Evolutionary conservation across 2,113 vertebrate species (phyloP), one percentile per base, ranked within the genome.

Genomic region (Hepsetus odoe): DNA sequence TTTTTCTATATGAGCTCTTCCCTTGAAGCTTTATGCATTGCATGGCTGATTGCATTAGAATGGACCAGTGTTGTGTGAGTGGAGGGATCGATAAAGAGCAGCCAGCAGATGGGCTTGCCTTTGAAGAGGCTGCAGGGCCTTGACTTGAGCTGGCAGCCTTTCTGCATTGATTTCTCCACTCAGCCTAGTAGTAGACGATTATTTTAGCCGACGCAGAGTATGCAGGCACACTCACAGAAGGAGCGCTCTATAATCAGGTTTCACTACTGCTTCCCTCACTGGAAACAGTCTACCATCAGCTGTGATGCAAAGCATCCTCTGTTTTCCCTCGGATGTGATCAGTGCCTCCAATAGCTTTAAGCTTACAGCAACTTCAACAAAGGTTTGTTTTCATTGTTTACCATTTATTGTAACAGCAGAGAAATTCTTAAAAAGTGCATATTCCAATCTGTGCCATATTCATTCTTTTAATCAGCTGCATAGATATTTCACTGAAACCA

Each of bases 1-100:
- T 72, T 79, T 64, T 56, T 55, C 68, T 72, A 5, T 22, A 13
- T 28, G 13, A 2, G 28, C 59, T 49, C 40, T 59, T 77, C 55
- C 76, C 28, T 44, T 28, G 56, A 49, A 3, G 3, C 40, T 51
- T 12, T 11, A 35, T 65, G 16, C 9, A 22, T 38, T 13, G 68
- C 56, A 33, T 22, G 35, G 68, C 20, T 72, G 76, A 79, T n/a
- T 72, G 78, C 78, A 76, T 83, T 85, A 69, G 71, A 82, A 56
- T 5, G 14, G 26, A 58, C 62, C 13, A 9, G 20, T 79, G 71
- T n/a, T 66, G 61, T 74, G 49, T 14, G 77, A 74, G 71, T 51
- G 59, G 40, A 32, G 46, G 35, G 61, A 76, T 67, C 67, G 42
- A 82, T 82, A 46, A 51, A 68, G 44, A 55, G 62, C 44, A 35